Percentiles rank a stretch among this genome's conserved stretches.
Evolutionary conservation across 2,888 invertebrate genomes (phyloP).

Genomic region (Limulus polyphemus): DNA sequence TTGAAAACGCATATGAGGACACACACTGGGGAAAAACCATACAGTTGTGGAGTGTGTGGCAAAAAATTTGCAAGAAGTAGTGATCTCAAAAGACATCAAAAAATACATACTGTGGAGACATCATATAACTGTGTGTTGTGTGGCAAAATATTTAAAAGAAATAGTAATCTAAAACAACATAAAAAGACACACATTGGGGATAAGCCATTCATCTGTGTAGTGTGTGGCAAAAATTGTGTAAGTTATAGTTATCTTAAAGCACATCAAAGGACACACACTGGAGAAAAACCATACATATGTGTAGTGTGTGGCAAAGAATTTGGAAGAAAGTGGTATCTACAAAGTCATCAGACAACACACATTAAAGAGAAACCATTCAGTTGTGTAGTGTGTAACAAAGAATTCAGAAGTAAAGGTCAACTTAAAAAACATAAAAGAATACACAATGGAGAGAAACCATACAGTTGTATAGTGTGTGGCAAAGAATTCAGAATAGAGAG

Average conservation of each 20-base stretch:
- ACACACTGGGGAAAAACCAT: background rate
- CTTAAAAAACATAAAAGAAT: background rate
- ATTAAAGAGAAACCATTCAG: conserved; percentile 36
- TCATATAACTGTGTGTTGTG: no score
- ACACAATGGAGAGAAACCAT: background rate
- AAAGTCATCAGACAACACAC: conserved; percentile 11
- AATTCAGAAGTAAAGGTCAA: conserved; percentile 28
- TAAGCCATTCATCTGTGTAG: no score
- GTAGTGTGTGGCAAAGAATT: conserved; percentile 35
- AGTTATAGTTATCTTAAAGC: conserved; percentile 31
- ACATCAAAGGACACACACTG: conserved; percentile 35
- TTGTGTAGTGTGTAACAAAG: conserved; percentile 37
- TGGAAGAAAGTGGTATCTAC: conserved; percentile 29
- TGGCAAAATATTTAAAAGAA: no score
- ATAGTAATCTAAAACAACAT: no score
- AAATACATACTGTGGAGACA: background rate
- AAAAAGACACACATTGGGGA: no score
- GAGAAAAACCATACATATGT: conserved; percentile 33
- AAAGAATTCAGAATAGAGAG: background rate
- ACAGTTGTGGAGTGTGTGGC: background rate
- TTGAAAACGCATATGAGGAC: background rate
- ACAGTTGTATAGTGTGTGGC: background rate
- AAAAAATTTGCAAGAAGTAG: background rate
- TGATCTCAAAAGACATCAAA: background rate
- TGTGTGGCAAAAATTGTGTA: no score